Base-by-base conservation (phyloP, 2,888 invertebrate species). In the Zele albiditarsus region DNA sequence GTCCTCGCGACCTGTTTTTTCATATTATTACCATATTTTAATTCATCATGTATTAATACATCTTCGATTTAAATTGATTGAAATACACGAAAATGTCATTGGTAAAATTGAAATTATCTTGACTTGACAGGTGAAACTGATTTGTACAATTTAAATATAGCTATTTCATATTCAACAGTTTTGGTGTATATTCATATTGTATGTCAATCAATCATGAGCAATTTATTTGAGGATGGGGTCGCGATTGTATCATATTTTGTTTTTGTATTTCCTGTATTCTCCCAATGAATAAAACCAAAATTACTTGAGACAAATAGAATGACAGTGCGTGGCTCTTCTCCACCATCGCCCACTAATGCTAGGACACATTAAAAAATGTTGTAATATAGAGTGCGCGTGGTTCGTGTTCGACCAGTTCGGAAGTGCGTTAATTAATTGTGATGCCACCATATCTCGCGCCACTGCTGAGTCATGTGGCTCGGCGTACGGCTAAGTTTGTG, bases 391-490 rank as follows among this genome's bases (percentile, higher is more conserved):
- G 75, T 74, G 77, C 67, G 80, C 81, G 82, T 81, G 82, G 20
- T 53, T 53, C 78, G 80, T 79, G 77, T 81, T 77, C 79, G 81
- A 83, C 84, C 82, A 82, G 84, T 85, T 84, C 83, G 83, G 83
- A 83, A 79, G 76, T 79, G 86, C 87, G 88, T 88, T 86, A 87
- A 89, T 88, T 87, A 85, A 89, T 88, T 93, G 94, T 94, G 94
- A 94, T 94, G 92, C 93, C 93, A 94, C 92, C 94, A 94, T 94
- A 94, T 94, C 94, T 93, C 92, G 92, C 92, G 92, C 92, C 92
- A 87, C 82, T 84, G 88, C 88, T 86, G 88, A 88, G 88, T 87
- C 88, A 86, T 82, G 85, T 83, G 86, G 85, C 89, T 89, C 89
- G 87, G 89, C 86, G 84, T 84, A 85, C 86, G 85, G 88, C 89